Evolutionary conservation across 2,888 invertebrate genomes (phyloP).

Genomic region (Branchipolynoe longqiensis): DNA sequence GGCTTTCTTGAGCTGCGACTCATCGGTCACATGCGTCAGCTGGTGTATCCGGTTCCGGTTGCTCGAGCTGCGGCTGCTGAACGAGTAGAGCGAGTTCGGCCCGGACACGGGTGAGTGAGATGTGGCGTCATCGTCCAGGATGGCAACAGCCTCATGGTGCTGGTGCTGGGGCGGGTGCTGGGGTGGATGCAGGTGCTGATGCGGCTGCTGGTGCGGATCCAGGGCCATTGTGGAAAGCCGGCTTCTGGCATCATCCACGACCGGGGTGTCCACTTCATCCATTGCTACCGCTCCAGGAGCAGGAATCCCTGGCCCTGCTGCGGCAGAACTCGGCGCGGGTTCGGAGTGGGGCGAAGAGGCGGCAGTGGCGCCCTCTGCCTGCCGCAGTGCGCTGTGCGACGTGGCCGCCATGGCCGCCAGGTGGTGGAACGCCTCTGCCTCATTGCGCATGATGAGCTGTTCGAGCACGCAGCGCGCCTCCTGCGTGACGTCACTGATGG

Average conservation of each 20-base stretch:
- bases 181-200: not conserved
- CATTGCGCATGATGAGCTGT: constrained; percentile 62
- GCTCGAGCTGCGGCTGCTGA: constrained; percentile 57
- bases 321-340: not conserved
- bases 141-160: not conserved
- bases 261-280: not conserved
- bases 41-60: constrained; percentile 27
- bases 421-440: not conserved
- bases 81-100: constrained; percentile 60
- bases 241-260: not conserved
- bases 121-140: constrained; percentile 44
- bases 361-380: not conserved
- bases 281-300: not conserved
- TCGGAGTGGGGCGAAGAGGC: not conserved
- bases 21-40: constrained; percentile 42
- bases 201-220: not conserved
- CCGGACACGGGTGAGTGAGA: constrained; percentile 52
- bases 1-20: constrained; percentile 22
- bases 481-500: constrained; percentile 63
- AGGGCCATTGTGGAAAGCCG: not conserved
- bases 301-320: not conserved
- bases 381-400: not conserved
- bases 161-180: not conserved
- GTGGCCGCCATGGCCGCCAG: not conserved
- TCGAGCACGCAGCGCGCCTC: constrained; percentile 68